Evolutionary conservation across 2,113 vertebrate species (phyloP).

Genomic region (Sinocyclocheilus maitianheensis): DNA sequence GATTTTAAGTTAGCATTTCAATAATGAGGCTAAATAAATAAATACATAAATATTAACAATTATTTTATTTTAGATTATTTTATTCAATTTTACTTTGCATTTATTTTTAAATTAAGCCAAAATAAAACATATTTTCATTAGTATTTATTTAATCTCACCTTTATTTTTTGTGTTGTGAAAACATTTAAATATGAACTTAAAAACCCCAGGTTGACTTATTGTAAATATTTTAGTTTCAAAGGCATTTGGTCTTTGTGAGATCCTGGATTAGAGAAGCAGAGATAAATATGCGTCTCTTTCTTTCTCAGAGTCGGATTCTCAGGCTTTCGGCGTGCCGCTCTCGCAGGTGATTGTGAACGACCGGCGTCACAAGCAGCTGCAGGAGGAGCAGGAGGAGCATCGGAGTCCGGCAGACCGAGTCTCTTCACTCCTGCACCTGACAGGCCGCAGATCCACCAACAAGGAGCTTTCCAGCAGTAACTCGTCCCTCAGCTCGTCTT

Average conservation of each 20-base stretch:
- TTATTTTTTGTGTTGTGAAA: not conserved
- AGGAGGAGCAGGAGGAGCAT: conserved; percentile 79
- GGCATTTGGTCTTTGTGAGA: not conserved
- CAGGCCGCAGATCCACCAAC: conserved; percentile 80
- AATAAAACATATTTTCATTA: not conserved
- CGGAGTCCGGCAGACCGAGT: conserved; percentile 86
- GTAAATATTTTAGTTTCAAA: too few species aligned
- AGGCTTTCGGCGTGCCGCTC: conserved; percentile 93
- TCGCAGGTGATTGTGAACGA: conserved; percentile 96
- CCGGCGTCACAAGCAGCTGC: conserved; percentile 87
- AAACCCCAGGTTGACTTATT: too few species aligned
- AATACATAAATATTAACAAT: too few species aligned
- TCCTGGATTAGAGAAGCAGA: not conserved
- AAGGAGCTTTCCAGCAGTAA: conserved; percentile 98
- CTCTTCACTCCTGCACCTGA: conserved; percentile 87
- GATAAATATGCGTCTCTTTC: not conserved
- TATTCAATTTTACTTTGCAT: not conserved
- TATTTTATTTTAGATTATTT: not conserved
- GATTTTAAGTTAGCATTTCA: too few species aligned
- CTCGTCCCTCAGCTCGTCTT: conserved; percentile 97
- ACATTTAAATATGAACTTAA: not conserved
- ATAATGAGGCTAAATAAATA: too few species aligned
- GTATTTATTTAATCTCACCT: not conserved
- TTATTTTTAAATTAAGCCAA: not conserved
- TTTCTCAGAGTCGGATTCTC: conserved; percentile 84